These are phyloP conservation scores for Psephotus haematonotus DNA, from an alignment of 2,113 vertebrate genomes.

Conservation along the genomic window DNA sequence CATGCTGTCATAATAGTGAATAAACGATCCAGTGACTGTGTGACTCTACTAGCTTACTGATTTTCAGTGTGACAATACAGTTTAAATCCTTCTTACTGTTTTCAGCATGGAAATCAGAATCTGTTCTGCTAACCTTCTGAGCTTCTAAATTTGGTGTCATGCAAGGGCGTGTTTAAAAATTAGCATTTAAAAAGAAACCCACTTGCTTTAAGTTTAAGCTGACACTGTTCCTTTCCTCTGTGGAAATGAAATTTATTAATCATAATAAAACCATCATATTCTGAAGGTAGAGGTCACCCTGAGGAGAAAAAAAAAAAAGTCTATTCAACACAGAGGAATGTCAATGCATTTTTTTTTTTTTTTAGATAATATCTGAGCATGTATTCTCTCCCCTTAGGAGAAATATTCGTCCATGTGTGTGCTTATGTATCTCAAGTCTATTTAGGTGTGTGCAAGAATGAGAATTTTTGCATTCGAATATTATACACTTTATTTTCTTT, in stretches of 20 bases:
- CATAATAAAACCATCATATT: conserved; percentile 79
- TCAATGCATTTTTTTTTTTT: conserved; percentile 21
- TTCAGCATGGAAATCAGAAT: conserved; percentile 23
- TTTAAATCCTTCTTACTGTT: conserved; percentile 9
- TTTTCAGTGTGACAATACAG: neutral
- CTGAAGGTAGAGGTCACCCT: conserved; percentile 80
- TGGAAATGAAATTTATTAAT: conserved; percentile 85
- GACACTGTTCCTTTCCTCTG: conserved; percentile 78
- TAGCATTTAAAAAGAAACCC: conserved; percentile 81
- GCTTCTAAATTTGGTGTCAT: conserved; percentile 73
- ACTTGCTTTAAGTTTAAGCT: conserved; percentile 78
- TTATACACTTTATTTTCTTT: neutral
- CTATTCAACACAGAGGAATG: conserved; percentile 58
- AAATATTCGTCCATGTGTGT: neutral
- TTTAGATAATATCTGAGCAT: conserved; percentile 6
- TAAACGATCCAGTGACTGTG: neutral
- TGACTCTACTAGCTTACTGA: conserved; percentile 13
- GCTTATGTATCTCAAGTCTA: neutral
- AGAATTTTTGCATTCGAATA: neutral
- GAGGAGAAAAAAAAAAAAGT: conserved; percentile 55
- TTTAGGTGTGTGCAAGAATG: neutral
- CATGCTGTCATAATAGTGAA: neutral
- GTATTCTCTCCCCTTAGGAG: conserved; percentile 36
- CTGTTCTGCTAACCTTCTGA: conserved; percentile 73
- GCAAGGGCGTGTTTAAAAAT: conserved; percentile 77